phyloP scores from a whole-genome alignment of 2,797 vertebrate genomes.

The Falco columbarius region DNA sequence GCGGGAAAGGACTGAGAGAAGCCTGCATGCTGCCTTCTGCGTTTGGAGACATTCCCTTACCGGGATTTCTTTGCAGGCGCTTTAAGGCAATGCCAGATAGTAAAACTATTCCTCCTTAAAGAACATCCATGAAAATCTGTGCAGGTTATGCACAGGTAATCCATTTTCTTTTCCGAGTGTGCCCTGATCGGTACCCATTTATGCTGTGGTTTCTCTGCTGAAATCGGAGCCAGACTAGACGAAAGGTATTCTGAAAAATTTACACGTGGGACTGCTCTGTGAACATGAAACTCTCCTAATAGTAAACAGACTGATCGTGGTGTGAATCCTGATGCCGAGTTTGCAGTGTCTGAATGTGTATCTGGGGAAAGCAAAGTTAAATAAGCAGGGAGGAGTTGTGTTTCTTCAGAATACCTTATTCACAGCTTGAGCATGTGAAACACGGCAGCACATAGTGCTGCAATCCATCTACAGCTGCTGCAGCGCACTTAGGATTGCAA shows the following conservation, averaged over 20 bases:
- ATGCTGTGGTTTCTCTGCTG: constrained; percentile 30
- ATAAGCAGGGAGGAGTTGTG: constrained; percentile 10
- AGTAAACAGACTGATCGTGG: constrained; percentile 36
- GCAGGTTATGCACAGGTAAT: constrained; percentile 37
- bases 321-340: constrained; percentile 27
- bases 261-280: constrained; percentile 36
- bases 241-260: constrained; percentile 66
- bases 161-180: not conserved
- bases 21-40: fast-evolving
- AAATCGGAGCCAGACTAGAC: constrained; percentile 52
- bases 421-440: not conserved
- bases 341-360: constrained; percentile 25
- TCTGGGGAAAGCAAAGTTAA: constrained; percentile 60
- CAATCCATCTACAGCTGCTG: constrained; percentile 29
- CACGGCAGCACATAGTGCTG: not conserved
- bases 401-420: constrained; percentile 43
- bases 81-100: not conserved
- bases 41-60: not conserved
- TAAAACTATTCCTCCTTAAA: not conserved
- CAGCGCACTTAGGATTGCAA: not conserved
- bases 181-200: not conserved
- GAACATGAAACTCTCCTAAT: constrained; percentile 42
- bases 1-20: not conserved
- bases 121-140: not conserved
- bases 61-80: not conserved